Evolutionary conservation across 2,797 vertebrate genomes (phyloP).

Genomic region (Moxostoma hubbsi): DNA sequence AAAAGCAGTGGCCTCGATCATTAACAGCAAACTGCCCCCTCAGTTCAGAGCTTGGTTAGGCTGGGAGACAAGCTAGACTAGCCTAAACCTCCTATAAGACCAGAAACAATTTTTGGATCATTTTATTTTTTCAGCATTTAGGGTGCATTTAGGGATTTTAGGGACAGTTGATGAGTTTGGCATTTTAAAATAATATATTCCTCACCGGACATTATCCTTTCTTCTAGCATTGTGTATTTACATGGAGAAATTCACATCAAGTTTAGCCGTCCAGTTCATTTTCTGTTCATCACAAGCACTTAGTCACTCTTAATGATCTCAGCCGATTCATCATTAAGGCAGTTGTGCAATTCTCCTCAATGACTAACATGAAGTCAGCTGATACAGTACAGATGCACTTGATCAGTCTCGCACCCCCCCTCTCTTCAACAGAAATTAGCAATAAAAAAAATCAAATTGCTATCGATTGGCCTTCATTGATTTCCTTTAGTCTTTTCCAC

Average conservation of each 20-base stretch:
- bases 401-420: slow-evolving; percentile 66
- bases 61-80: no score
- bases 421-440: slow-evolving; percentile 69
- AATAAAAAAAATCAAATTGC: slow-evolving; percentile 71
- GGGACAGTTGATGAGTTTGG: neutral
- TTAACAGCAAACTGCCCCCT: neutral
- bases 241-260: slow-evolving; percentile 43
- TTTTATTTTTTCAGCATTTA: no score
- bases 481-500: slow-evolving; percentile 68
- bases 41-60: neutral
- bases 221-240: slow-evolving; percentile 8
- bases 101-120: no score
- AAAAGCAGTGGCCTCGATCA: neutral
- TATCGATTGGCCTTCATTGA: slow-evolving; percentile 72
- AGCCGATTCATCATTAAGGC: slow-evolving; percentile 58
- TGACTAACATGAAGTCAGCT: slow-evolving; percentile 72
- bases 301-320: slow-evolving; percentile 64
- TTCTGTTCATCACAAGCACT: slow-evolving; percentile 56
- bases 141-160: neutral
- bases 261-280: slow-evolving; percentile 56
- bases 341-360: slow-evolving; percentile 68
- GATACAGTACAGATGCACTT: slow-evolving; percentile 59
- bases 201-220: neutral
- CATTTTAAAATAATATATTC: neutral
- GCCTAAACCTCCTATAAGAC: no score